Evolutionary conservation across 2,797 vertebrate species (phyloP).

Genomic region (Mormyrus proboscirostris): DNA sequence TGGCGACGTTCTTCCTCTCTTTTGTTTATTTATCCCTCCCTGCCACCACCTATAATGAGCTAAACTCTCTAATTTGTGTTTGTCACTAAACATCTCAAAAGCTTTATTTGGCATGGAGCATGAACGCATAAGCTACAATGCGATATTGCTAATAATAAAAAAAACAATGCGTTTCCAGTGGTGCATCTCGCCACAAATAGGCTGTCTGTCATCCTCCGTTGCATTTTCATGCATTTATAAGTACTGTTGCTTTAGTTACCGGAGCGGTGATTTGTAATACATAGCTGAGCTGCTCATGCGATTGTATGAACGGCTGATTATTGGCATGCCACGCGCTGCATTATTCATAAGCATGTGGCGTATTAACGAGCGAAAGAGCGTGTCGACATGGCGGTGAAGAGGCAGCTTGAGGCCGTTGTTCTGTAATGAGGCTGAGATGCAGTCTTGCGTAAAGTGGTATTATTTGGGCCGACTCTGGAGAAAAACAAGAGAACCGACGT

Average conservation of each 20-base stretch:
- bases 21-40: background rate
- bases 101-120: background rate
- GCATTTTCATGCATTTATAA: constrained; percentile 17
- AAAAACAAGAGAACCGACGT: background rate
- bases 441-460: background rate
- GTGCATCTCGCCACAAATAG: constrained; percentile 17
- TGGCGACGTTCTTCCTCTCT: background rate
- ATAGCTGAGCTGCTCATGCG: constrained; percentile 5
- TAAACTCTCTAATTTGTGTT: background rate
- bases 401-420: background rate
- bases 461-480: background rate
- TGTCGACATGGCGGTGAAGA: constrained; percentile 2
- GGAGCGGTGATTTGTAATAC: constrained; percentile 17
- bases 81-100: background rate
- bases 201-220: constrained; percentile 6
- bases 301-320: constrained; percentile 22
- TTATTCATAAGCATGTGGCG: constrained; percentile 22
- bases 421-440: background rate
- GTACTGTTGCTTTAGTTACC: constrained; percentile 17
- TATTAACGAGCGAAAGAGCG: constrained; percentile 16
- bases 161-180: background rate
- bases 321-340: background rate
- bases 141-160: background rate
- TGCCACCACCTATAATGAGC: background rate
- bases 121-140: background rate